Evolutionary conservation across 2,888 invertebrate genomes (phyloP), one percentile per base, ranked within the genome.

Genomic region (Drosophila parthenogenetica): DNA sequence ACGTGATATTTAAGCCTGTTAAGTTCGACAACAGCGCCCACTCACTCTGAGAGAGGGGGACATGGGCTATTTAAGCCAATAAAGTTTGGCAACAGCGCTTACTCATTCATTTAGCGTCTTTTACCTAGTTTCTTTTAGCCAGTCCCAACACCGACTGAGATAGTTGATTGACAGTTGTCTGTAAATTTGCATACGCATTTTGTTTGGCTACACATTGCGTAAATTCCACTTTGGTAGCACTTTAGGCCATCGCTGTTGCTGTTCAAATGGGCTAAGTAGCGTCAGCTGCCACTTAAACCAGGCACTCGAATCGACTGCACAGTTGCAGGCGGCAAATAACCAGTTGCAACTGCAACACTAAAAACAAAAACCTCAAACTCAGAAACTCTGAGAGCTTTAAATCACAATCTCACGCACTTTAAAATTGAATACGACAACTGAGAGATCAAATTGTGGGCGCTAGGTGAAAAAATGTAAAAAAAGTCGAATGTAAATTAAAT

Each of bases 111-210:
- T 22, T 5, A 22, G 22, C 22, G 22, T 5, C 1, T 5, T 22
- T 22, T 22, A 5, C 22, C 55, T 59, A 49, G 68, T 69, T 69
- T 55, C 10, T 46, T 53, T 8, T n/a, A n/a, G n/a, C n/a, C n/a
- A n/a, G n/a, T 1, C 5, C 5, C 10, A 32, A 32, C 1, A 32
- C 10, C 2, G 32, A 32, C 4, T 3, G 11, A 11, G 11, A 11
- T 13, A 37, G 29, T 1, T 8, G 35, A 35, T 35, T 19, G 42
- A 37, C 2, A 16, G n/a, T n/a, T 29, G 49, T 39, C 22, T 37
- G 50, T 32, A 35, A 61, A 61, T 67, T 70, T 74, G 50, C 77
- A 74, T 69, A 69, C 60, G 70, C 70, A 69, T 53, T 45, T 64
- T 16, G 5, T 7, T 32, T 32, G 14, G 45, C 22, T 22, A 17